Conservation (phyloP, 2,888 invertebrate species). For the Cecidostiba fungosa region DNA sequence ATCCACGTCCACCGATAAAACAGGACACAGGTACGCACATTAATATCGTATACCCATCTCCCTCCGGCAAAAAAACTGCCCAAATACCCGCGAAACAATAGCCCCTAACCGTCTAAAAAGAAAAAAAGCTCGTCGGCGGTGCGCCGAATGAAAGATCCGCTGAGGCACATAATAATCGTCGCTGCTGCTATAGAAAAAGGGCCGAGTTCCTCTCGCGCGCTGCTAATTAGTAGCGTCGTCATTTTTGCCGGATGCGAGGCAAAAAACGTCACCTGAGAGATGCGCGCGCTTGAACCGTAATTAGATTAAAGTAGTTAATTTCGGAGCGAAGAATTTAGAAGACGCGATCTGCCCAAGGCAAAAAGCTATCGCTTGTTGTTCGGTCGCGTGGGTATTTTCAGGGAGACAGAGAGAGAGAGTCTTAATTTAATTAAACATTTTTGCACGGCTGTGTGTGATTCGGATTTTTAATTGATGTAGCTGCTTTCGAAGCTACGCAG, state of each 20-base stretch:
- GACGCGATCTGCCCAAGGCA: constrained; percentile 39
- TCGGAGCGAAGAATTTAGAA: constrained; percentile 46
- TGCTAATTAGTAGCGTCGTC: constrained; percentile 57
- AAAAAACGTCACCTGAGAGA: constrained; percentile 11
- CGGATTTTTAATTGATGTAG: constrained; percentile 15
- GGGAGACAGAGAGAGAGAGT: background rate
- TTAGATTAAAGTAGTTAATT: constrained; percentile 63
- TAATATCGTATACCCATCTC: constrained; percentile 13
- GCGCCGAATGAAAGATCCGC: background rate
- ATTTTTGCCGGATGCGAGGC: constrained; percentile 29
- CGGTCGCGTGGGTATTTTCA: background rate
- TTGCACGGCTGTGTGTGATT: constrained; percentile 2
- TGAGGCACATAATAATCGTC: constrained; percentile 31
- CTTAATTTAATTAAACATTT: constrained; percentile 48
- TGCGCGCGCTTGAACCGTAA: constrained; percentile 37
- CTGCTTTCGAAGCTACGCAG: background rate
- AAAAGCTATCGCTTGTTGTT: constrained; percentile 6
- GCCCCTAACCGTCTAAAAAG: background rate
- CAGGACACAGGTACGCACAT: constrained; percentile 37
- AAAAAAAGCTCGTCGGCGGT: constrained; percentile 4
- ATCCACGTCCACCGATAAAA: constrained; percentile 10
- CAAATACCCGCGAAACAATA: constrained; percentile 41
- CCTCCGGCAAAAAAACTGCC: constrained; percentile 11
- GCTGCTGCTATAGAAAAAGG: background rate
- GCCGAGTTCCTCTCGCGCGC: constrained; percentile 25